Conservation (phyloP, 2,113 vertebrate species). For the Anarhynchus alexandrinus region DNA sequence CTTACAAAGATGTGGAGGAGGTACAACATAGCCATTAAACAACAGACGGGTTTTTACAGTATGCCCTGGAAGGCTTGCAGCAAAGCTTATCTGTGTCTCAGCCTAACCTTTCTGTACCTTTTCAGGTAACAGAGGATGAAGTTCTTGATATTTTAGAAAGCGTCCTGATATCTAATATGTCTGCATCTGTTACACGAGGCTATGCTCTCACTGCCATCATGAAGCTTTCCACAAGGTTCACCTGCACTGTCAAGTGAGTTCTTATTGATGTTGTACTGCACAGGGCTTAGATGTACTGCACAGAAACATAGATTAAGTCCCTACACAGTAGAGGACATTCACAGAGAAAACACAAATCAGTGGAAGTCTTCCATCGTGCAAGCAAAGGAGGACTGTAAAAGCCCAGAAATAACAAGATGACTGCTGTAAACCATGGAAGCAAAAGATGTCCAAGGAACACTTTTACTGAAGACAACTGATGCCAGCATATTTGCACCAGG, state of each 20-base stretch:
- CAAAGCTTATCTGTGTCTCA: neutral
- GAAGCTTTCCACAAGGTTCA: slow-evolving; percentile 97
- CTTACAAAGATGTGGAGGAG: neutral
- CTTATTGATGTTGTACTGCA: neutral
- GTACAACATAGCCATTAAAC: neutral
- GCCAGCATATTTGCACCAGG: neutral
- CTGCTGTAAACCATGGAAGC: neutral
- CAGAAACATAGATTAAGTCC: neutral
- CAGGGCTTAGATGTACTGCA: too few species aligned
- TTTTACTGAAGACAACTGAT: neutral
- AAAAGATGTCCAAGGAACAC: neutral
- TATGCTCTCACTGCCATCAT: slow-evolving; percentile 97
- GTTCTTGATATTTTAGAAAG: slow-evolving; percentile 97
- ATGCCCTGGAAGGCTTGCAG: neutral
- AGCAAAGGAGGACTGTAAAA: neutral
- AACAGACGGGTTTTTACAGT: neutral
- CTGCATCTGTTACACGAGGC: slow-evolving; percentile 92
- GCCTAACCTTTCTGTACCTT: neutral
- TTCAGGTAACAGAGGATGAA: slow-evolving; percentile 96
- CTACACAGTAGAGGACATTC: neutral
- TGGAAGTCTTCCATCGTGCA: neutral
- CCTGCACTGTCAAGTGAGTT: slow-evolving; percentile 92
- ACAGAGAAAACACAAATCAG: neutral
- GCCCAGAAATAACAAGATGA: neutral
- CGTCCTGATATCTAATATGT: slow-evolving; percentile 95